Conservation (phyloP, 2,888 invertebrate genomes). For the Synergus laeviventris region DNA sequence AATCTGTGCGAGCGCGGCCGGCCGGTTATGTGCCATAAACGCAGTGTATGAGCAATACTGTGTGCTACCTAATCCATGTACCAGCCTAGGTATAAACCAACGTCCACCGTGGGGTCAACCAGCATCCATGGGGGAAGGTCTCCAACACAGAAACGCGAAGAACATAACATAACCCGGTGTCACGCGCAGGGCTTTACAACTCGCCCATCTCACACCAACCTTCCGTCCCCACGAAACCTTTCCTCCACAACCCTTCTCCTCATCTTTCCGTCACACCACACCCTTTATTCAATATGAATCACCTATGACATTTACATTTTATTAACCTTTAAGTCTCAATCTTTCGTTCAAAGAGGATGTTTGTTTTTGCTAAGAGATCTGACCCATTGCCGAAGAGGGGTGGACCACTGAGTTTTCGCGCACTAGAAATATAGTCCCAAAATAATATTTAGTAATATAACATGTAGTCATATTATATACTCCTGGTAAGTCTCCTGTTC, state of each 20-base stretch:
- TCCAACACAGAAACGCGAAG: conserved; percentile 65
- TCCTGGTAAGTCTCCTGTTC: too few species aligned
- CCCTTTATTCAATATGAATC: conserved; percentile 30
- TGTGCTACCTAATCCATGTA: conserved; percentile 69
- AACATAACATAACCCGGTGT: conserved; percentile 73
- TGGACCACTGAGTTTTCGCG: too few species aligned
- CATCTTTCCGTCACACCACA: conserved; percentile 47
- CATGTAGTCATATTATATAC: too few species aligned
- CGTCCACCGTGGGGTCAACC: conserved; percentile 60
- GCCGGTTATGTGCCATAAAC: conserved; percentile 75
- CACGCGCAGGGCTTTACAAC: conserved; percentile 75
- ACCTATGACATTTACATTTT: conserved; percentile 48
- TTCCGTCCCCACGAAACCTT: conserved; percentile 53
- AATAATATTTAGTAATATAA: too few species aligned
- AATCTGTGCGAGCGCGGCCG: conserved; percentile 72
- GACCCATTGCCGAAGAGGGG: too few species aligned
- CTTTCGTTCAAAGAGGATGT: background rate
- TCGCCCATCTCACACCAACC: conserved; percentile 70
- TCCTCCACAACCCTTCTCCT: conserved; percentile 50
- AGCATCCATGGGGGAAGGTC: conserved; percentile 61
- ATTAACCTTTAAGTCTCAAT: conserved; percentile 42
- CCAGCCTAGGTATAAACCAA: conserved; percentile 64
- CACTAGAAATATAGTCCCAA: too few species aligned
- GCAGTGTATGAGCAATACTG: conserved; percentile 74
- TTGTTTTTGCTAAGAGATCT: too few species aligned